Conservation (phyloP, 2,888 invertebrate genomes). For the Drosophila glabriapex region DNA sequence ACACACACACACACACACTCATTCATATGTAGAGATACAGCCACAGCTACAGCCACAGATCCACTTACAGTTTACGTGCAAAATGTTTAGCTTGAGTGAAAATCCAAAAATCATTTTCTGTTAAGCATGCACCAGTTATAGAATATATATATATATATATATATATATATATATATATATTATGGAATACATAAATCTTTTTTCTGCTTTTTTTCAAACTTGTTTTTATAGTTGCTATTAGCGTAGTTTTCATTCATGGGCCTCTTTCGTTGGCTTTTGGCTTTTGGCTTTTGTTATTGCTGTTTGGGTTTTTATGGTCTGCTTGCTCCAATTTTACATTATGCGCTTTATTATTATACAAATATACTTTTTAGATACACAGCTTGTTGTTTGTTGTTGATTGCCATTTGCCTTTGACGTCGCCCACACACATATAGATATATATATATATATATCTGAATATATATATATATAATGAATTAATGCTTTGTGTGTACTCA, state of each 20-base stretch:
- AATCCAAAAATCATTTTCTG: conserved; percentile 32
- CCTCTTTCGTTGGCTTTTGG: conserved; percentile 16
- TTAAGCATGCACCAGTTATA: conserved; percentile 7
- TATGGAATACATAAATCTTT: conserved; percentile 37
- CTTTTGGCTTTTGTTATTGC: conserved; percentile 26
- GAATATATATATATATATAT: neutral
- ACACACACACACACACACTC: no score
- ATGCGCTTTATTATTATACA: conserved; percentile 47
- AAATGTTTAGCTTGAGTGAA: conserved; percentile 62
- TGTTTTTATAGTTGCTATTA: conserved; percentile 55
- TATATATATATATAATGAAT: conserved; percentile 12
- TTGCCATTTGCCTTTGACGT: conserved; percentile 16
- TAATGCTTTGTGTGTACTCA: conserved; percentile 12
- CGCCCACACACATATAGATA: conserved; percentile 18
- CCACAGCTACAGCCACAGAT: conserved; percentile 31
- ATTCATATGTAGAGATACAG: conserved; percentile 19
- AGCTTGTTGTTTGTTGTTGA: conserved; percentile 7
- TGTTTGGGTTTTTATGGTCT: conserved; percentile 62
- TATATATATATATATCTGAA: neutral
- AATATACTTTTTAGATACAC: conserved; percentile 12
- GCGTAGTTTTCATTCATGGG: conserved; percentile 68
- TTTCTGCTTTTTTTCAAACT: conserved; percentile 11
- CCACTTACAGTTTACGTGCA: conserved; percentile 63
- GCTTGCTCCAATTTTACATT: conserved; percentile 73
- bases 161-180: neutral